Percentiles rank a stretch among this genome's conserved stretches.
Conservation (phyloP, 2,888 invertebrate genomes). For the Caenorhabditis doughertyi region DNA sequence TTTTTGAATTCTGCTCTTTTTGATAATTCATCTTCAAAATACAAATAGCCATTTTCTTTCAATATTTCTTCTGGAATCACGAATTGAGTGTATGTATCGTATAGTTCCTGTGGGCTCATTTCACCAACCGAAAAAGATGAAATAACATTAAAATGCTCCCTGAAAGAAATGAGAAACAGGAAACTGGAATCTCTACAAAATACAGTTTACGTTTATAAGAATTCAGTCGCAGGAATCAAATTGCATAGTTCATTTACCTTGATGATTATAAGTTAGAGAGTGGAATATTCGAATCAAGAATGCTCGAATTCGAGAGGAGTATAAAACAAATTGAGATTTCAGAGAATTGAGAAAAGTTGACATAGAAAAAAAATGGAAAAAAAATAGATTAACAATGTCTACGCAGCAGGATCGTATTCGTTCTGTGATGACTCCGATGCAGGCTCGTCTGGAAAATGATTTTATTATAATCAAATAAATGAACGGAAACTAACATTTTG, state of each 20-base stretch:
- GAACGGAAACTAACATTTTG: neutral
- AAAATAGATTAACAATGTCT: no score
- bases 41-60: conserved; percentile 17
- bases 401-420: no score
- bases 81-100: neutral
- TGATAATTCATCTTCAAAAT: conserved; percentile 6
- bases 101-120: neutral
- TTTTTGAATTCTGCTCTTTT: conserved; percentile 3
- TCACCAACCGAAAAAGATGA: neutral
- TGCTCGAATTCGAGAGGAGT: no score
- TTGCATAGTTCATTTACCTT: neutral
- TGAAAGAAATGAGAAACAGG: neutral
- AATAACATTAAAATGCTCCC: neutral
- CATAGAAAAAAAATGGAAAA: neutral
- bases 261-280: no score
- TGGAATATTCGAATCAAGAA: no score
- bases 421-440: neutral
- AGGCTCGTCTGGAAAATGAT: neutral
- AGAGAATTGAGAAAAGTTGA: neutral
- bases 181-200: neutral
- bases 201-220: neutral
- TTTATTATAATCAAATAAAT: neutral
- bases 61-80: conserved; percentile 6
- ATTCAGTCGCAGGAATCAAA: neutral
- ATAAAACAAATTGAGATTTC: neutral